These are phyloP conservation scores for Otus scops DNA, from an alignment of 2,797 vertebrate species.

Conservation along the genomic window DNA sequence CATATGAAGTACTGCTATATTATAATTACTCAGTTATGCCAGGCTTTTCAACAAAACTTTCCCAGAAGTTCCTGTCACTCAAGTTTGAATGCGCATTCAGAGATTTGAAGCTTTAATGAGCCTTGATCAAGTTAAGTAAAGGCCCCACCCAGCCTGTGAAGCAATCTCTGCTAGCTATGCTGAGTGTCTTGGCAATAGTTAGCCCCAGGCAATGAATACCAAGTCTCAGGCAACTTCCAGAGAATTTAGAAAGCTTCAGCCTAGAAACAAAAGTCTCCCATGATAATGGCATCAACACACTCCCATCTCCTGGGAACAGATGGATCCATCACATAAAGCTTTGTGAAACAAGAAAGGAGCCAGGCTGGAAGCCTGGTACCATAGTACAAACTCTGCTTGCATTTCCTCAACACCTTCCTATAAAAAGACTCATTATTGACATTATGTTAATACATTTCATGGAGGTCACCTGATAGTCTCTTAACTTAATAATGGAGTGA, in stretches of 20 bases:
- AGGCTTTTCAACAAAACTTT: conserved; percentile 64
- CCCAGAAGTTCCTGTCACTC: conserved; percentile 69
- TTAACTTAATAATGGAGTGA: conserved; percentile 52
- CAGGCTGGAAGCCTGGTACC: not conserved
- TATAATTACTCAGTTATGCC: conserved; percentile 60
- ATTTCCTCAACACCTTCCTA: conserved; percentile 28
- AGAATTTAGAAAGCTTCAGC: conserved; percentile 20
- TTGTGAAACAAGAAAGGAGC: not conserved
- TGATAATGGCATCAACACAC: conserved; percentile 20
- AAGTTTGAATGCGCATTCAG: conserved; percentile 49
- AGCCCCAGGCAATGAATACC: conserved; percentile 19
- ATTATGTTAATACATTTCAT: conserved; percentile 57
- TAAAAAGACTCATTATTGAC: conserved; percentile 55
- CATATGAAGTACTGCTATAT: conserved; percentile 64
- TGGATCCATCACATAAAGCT: conserved; percentile 37
- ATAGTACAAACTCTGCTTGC: not conserved
- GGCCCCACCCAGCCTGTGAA: conserved; percentile 40
- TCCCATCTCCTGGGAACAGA: conserved; percentile 54
- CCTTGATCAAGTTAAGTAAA: conserved; percentile 34
- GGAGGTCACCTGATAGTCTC: conserved; percentile 28
- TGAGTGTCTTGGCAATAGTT: not conserved
- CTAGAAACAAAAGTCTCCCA: conserved; percentile 19
- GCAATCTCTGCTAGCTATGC: not conserved
- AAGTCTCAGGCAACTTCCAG: not conserved
- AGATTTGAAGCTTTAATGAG: conserved; percentile 65